A percentile compares a stretch with the other conserved stretches of the same genome.
Evolutionary conservation across 2,888 invertebrate genomes (phyloP).

Genomic region (Ptycholaimellus sp.): DNA sequence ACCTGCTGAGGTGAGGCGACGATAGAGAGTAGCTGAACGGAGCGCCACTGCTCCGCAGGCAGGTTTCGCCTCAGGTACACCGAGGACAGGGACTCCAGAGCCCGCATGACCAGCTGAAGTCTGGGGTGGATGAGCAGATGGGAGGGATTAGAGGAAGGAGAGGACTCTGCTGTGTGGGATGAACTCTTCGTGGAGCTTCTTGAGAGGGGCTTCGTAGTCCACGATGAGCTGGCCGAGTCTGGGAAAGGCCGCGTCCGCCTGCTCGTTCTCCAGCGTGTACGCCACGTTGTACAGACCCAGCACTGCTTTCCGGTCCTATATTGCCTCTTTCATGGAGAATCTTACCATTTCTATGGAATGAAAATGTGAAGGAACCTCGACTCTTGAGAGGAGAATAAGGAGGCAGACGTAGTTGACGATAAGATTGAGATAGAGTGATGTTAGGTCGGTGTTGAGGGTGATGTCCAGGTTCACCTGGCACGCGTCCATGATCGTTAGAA

Average conservation of each 20-base stretch:
- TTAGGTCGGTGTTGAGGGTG: constrained; percentile 73
- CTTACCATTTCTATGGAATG: too few species aligned
- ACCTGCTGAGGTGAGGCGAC: constrained; percentile 81
- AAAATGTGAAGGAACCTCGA: too few species aligned
- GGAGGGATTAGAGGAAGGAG: not conserved
- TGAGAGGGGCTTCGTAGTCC: constrained; percentile 82
- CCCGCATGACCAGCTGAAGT: constrained; percentile 44
- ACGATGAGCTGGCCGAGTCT: constrained; percentile 84
- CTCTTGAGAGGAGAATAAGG: constrained; percentile 87
- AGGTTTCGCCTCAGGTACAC: constrained; percentile 70
- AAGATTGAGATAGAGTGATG: constrained; percentile 77
- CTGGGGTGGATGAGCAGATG: not conserved
- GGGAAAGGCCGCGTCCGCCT: constrained; percentile 46
- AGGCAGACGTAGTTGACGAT: constrained; percentile 74
- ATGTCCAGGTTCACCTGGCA: constrained; percentile 82
- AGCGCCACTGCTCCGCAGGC: constrained; percentile 66
- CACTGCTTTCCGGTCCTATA: too few species aligned
- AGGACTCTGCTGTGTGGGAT: constrained; percentile 57
- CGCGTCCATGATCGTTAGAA: constrained; percentile 71
- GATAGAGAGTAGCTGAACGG: constrained; percentile 45
- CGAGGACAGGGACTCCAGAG: constrained; percentile 59
- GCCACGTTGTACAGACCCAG: constrained; percentile 89
- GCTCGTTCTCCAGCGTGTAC: constrained; percentile 75
- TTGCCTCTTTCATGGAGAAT: too few species aligned
- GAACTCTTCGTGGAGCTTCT: constrained; percentile 85